These are phyloP conservation scores for Condylura cristata DNA, from an alignment of 2,113 vertebrate genomes.

Conservation along the genomic window DNA sequence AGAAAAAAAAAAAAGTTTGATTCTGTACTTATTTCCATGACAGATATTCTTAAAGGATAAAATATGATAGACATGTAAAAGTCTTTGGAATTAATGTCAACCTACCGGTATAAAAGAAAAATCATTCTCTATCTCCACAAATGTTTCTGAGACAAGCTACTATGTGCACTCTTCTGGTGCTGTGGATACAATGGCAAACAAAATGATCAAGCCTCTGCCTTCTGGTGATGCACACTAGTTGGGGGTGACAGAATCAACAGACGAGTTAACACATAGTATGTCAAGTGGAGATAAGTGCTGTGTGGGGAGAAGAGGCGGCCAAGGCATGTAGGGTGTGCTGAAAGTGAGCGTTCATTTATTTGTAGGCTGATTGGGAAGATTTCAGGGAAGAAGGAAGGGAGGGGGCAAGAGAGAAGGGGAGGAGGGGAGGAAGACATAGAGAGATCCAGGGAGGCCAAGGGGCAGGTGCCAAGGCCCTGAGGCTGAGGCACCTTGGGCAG, in stretches of 20 bases:
- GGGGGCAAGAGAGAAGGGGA: neutral
- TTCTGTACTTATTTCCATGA: neutral
- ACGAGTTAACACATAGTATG: neutral
- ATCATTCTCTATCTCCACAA: neutral
- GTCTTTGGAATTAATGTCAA: neutral
- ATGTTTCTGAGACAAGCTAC: neutral
- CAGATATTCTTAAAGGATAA: constrained; percentile 22
- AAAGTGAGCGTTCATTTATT: neutral
- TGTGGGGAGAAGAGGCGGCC: neutral
- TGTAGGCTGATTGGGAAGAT: neutral
- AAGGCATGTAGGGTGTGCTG: neutral
- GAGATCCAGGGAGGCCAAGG: neutral
- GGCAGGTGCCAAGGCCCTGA: neutral
- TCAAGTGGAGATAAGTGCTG: neutral
- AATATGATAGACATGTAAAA: neutral
- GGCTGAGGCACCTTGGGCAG: neutral
- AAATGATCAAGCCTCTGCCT: neutral
- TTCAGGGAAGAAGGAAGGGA: neutral
- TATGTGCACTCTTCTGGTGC: neutral
- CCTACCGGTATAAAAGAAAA: neutral
- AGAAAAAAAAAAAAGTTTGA: too few relatives aligned
- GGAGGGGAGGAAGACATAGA: neutral
- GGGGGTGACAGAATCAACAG: neutral
- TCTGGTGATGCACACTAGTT: neutral
- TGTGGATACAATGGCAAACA: neutral